Percentiles rank a stretch among this genome's conserved stretches.
Evolutionary conservation across 2,888 invertebrate genomes (phyloP).

Genomic region (Epirrhoe tristata): DNA sequence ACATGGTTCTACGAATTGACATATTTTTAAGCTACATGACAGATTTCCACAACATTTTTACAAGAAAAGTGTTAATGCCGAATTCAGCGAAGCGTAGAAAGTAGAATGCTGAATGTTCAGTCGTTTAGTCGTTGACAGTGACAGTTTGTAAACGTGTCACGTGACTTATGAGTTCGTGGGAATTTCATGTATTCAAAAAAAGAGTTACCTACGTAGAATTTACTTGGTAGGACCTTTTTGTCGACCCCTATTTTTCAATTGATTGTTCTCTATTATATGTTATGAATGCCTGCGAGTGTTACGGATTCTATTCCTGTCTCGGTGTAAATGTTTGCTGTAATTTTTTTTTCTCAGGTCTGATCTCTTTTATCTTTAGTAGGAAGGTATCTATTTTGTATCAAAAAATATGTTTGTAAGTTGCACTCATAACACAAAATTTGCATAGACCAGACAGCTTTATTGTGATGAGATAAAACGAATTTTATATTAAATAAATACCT

Average conservation of each 20-base stretch:
- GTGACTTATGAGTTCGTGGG: conserved; percentile 66
- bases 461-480: neutral
- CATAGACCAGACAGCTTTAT: too few species aligned
- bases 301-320: too few species aligned
- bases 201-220: conserved; percentile 21
- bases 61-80: conserved; percentile 26
- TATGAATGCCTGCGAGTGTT: too few species aligned
- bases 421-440: too few species aligned
- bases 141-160: conserved; percentile 38
- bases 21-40: conserved; percentile 18
- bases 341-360: too few species aligned
- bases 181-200: conserved; percentile 49
- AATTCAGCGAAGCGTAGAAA: conserved; percentile 24
- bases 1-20: conserved; percentile 26
- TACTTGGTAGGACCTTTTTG: neutral
- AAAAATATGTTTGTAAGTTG: too few species aligned
- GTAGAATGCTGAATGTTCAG: conserved; percentile 18
- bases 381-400: too few species aligned
- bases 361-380: too few species aligned
- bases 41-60: conserved; percentile 34
- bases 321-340: too few species aligned
- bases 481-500: neutral
- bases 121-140: conserved; percentile 31
- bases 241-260: neutral
- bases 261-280: neutral